Evolutionary conservation across 2,113 vertebrate species (phyloP).

Genomic region (Pseudopodoces humilis): DNA sequence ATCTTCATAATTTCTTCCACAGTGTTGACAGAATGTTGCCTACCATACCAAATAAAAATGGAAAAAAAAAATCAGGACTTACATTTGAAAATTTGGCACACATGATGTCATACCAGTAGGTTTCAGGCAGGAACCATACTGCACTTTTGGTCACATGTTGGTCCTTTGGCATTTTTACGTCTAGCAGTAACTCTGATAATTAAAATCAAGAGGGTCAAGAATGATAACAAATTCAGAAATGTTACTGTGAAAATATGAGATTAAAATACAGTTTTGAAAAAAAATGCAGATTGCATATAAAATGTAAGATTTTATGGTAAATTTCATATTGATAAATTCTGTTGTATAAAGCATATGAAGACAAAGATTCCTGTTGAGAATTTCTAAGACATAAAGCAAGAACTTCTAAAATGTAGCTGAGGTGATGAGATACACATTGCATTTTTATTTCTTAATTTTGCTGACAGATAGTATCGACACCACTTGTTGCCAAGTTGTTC

Average conservation of each 20-base stretch:
- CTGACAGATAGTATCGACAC: background rate
- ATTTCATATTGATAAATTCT: background rate
- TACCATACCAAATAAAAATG: background rate
- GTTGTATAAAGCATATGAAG: background rate
- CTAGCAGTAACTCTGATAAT: background rate
- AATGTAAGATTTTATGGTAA: background rate
- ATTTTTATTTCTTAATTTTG: constrained; percentile 24
- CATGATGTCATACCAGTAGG: background rate
- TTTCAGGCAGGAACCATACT: background rate
- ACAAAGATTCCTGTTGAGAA: background rate
- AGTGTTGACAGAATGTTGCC: background rate
- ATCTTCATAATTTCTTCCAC: background rate
- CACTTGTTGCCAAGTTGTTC: background rate
- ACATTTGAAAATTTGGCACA: background rate
- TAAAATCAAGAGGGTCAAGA: background rate
- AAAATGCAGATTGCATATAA: background rate
- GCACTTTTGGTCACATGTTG: background rate
- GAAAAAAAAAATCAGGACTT: background rate
- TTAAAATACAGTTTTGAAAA: background rate
- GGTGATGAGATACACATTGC: background rate
- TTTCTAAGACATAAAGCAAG: background rate
- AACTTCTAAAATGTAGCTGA: background rate
- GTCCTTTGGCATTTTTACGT: background rate
- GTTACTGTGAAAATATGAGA: background rate
- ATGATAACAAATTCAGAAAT: background rate